phyloP scores from a whole-genome alignment of 2,888 invertebrate species.

The Timema podura region DNA sequence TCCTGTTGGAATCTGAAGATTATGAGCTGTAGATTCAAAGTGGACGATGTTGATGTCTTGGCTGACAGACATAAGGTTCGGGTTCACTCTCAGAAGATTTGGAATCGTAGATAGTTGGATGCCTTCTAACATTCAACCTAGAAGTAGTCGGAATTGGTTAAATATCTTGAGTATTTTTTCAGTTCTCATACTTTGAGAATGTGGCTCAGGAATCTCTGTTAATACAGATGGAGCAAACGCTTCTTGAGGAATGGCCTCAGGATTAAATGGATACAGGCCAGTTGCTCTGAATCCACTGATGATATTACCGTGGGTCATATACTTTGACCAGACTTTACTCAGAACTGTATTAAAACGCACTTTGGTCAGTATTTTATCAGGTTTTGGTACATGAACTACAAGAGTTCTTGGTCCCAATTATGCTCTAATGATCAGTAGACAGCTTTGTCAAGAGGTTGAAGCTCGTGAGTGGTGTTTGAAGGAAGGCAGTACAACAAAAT shows the following conservation, averaged over 20 bases:
- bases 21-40: too few species aligned
- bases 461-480: constrained; percentile 21
- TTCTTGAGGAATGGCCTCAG: neutral
- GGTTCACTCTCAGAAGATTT: too few species aligned
- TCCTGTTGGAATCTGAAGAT: too few species aligned
- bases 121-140: too few species aligned
- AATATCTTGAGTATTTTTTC: too few species aligned
- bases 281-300: constrained; percentile 10
- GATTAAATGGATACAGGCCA: constrained; percentile 10
- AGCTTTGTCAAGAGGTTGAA: constrained; percentile 18
- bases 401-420: constrained; percentile 33
- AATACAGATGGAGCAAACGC: constrained; percentile 9
- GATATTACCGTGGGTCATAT: constrained; percentile 9
- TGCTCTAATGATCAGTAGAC: constrained; percentile 28
- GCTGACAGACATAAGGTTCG: too few species aligned
- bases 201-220: constrained; percentile 1
- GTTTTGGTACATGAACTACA: constrained; percentile 27
- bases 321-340: constrained; percentile 31
- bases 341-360: constrained; percentile 31
- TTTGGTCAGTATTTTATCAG: constrained; percentile 30
- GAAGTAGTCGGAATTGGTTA: too few species aligned
- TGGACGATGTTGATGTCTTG: too few species aligned
- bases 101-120: too few species aligned
- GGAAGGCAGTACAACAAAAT: constrained; percentile 8
- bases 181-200: too few species aligned